phyloP scores from a whole-genome alignment of 2,113 vertebrate genomes.

The Oncorhynchus tshawytscha region DNA sequence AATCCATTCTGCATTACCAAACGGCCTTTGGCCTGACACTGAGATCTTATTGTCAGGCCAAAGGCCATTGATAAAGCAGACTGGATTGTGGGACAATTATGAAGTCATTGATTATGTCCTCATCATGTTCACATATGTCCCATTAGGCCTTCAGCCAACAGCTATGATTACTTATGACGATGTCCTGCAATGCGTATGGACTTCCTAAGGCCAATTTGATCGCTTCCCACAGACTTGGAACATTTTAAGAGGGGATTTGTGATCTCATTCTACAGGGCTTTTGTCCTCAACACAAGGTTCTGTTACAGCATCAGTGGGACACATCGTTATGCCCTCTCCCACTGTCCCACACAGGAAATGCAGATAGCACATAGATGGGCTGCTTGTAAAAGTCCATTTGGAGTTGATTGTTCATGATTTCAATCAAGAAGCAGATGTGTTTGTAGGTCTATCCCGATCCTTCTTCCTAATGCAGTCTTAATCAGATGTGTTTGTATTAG shows the following conservation, averaged over 20 bases:
- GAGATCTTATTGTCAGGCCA: neutral
- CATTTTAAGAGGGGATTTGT: neutral
- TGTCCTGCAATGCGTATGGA: slow-evolving; percentile 7
- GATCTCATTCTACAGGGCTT: too few relatives aligned
- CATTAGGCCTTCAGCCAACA: slow-evolving; percentile 12
- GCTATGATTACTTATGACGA: slow-evolving; percentile 38
- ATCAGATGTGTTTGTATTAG: too few relatives aligned
- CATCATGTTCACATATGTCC: neutral
- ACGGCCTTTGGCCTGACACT: neutral
- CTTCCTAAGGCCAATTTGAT: slow-evolving; percentile 20
- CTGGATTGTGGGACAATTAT: too few relatives aligned
- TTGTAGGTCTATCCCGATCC: too few relatives aligned
- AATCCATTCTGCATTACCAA: neutral
- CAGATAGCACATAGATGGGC: neutral
- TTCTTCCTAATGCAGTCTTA: too few relatives aligned
- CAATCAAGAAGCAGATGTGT: neutral
- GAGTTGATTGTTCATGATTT: neutral
- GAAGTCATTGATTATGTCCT: too few relatives aligned
- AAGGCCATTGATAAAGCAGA: too few relatives aligned
- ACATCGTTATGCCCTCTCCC: neutral
- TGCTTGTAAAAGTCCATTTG: neutral
- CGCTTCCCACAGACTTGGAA: slow-evolving; percentile 13
- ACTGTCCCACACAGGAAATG: neutral
- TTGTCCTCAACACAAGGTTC: too few relatives aligned
- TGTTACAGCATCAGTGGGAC: neutral